Base-by-base conservation (phyloP, 1,140 invertebrate species). In the Drosophila pseudoananassae region DNA sequence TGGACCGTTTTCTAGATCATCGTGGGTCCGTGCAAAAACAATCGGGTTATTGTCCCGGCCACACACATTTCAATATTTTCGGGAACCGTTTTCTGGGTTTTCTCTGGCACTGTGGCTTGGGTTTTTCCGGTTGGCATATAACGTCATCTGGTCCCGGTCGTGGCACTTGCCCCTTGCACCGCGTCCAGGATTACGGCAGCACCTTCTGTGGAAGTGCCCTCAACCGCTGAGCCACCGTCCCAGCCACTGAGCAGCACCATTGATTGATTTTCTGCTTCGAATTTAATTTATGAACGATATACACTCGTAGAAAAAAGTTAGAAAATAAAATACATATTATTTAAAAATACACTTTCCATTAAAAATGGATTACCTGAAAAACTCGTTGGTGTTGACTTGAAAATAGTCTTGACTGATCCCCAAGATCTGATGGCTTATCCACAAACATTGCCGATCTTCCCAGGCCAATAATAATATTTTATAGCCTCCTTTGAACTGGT, bases 121-220 rank as follows among this genome's bases (percentile, higher is more conserved):
- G 43, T 46, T 46, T 46, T 46, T 46, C 43, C 17, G 15, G 43
- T 46, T 9, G 10, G 15, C 17, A 2, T 5, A 10, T 4, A 20
- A 46, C 57, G 61, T 78, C 73, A 78, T 78, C 76, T 78, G 76
- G 55, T 63, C 46, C n/a, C 1, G 40, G n/a, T 6, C 1, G 40
- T 12, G n/a, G 40, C 40, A 43, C 40, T 43, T 43, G 40, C 40
- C 40, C 40, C 40, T 40, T n/a, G 20, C 36, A 43, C 27, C 12
- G 17, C n/a, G 36, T 9, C 14, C 40, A 23, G 9, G n/a, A 47
- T 57, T 31, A 47, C 31, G 45, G 31, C 31, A 51, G 25, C 49
- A 51, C 49, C 27, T 33, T 17, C 49, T 51, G 29, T 31, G 49
- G 49, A 29, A 51, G 38, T 36, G 33, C 7, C 33, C 33, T 27